Evolutionary conservation across 1,140 invertebrate genomes (phyloP).

Genomic region (Sesamia nonagrioides): DNA sequence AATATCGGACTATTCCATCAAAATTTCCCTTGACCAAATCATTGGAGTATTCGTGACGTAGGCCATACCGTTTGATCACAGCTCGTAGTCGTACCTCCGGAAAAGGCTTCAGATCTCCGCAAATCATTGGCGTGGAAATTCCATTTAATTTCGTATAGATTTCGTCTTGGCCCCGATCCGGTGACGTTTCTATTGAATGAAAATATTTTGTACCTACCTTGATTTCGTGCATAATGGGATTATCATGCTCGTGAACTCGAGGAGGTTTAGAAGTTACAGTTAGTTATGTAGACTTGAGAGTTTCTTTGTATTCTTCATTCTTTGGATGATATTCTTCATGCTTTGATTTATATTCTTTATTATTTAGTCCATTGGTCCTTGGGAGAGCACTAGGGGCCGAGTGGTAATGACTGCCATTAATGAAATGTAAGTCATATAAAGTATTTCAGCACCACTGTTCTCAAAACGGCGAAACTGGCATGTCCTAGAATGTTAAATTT

Average conservation of each 20-base stretch:
- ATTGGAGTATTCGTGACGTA: slow-evolving; percentile 1
- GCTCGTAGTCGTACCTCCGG: slow-evolving; percentile 55
- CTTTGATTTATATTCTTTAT: no score
- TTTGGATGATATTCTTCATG: no score
- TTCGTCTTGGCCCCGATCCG: slow-evolving; percentile 41
- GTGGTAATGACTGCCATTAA: no score
- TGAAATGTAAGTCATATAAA: no score
- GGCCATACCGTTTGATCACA: slow-evolving; percentile 69
- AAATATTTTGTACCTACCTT: slow-evolving; percentile 12
- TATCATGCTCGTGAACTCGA: not conserved
- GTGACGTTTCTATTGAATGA: slow-evolving; percentile 9
- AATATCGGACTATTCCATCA: not conserved
- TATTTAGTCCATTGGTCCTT: no score
- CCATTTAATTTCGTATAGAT: slow-evolving; percentile 74
- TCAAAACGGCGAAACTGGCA: no score
- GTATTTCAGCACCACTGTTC: no score
- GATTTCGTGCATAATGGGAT: not conserved
- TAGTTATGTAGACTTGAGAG: not conserved
- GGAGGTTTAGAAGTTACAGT: not conserved
- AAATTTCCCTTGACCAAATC: slow-evolving; percentile 9
- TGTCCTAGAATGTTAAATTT: no score
- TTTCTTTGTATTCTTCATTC: no score
- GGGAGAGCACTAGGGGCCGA: no score
- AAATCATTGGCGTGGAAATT: slow-evolving; percentile 73
- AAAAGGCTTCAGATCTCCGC: slow-evolving; percentile 71